These are phyloP conservation scores for Clarias pachynema DNA, from an alignment of 2,797 vertebrate species.

Conservation along the genomic window DNA sequence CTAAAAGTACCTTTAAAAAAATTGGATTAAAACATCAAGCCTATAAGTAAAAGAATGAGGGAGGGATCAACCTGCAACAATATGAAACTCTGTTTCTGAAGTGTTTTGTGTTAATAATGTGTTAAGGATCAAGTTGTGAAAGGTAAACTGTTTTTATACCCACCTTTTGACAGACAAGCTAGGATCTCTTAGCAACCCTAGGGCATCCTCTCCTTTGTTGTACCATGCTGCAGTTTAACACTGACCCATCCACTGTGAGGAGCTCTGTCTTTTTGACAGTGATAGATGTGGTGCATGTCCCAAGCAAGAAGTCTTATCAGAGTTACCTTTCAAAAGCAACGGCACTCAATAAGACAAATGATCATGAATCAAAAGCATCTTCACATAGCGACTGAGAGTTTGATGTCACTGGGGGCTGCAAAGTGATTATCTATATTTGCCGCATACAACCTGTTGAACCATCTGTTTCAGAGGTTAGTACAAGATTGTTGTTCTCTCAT, in stretches of 20 bases:
- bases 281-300: conserved; percentile 57
- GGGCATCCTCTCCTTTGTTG: conserved; percentile 44
- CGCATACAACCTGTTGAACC: conserved; percentile 43
- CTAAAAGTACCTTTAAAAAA: conserved; percentile 38
- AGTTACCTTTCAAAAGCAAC: conserved; percentile 54
- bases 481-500: conserved; percentile 62
- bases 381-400: conserved; percentile 40
- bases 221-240: conserved; percentile 44
- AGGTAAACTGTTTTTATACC: conserved; percentile 24
- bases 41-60: conserved; percentile 56
- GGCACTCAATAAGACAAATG: conserved; percentile 59
- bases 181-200: conserved; percentile 23
- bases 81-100: background rate
- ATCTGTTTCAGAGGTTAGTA: conserved; percentile 60
- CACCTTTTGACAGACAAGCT: conserved; percentile 39
- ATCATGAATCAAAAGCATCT: conserved; percentile 58
- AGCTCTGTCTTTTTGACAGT: conserved; percentile 59
- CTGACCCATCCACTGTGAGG: conserved; percentile 48
- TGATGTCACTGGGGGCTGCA: conserved; percentile 8
- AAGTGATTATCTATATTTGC: conserved; percentile 57
- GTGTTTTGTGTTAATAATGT: background rate
- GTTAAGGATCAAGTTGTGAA: conserved; percentile 6
- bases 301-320: conserved; percentile 50
- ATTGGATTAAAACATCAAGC: conserved; percentile 19
- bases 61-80: conserved; percentile 22